These are phyloP conservation scores for Ceratotherium simum DNA, from an alignment of 2,113 vertebrate species.

Conservation along the genomic window DNA sequence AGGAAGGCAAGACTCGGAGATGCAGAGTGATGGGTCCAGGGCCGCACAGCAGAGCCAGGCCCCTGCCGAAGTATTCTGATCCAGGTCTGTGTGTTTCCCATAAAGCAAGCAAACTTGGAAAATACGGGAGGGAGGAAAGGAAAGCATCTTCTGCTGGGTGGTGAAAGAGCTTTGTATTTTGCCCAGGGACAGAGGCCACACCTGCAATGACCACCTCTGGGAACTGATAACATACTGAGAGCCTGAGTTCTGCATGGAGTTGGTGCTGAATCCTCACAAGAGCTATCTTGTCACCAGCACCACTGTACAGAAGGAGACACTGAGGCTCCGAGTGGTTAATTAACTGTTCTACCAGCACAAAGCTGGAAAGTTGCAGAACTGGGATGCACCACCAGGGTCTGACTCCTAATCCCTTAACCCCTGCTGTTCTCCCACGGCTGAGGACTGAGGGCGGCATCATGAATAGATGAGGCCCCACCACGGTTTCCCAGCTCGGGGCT, in stretches of 20 bases:
- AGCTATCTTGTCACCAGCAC: no score
- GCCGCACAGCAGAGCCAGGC: background rate
- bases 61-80: background rate
- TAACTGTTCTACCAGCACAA: background rate
- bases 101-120: background rate
- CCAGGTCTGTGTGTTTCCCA: background rate
- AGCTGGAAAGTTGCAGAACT: no score
- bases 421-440: rapidly evolving
- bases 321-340: background rate
- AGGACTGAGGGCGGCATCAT: background rate
- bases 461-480: rapidly evolving
- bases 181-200: no score
- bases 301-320: background rate
- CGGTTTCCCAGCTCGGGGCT: background rate
- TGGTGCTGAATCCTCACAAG: background rate
- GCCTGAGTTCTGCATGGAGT: background rate
- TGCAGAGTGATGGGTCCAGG: rapidly evolving
- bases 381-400: background rate
- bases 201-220: rapidly evolving
- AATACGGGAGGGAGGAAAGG: background rate
- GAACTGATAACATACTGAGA: no score
- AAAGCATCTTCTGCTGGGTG: background rate
- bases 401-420: background rate
- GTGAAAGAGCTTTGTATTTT: background rate
- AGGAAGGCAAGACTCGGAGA: no score